Evolutionary conservation across 1,140 invertebrate species (phyloP), one percentile per base, ranked within the genome.

Genomic region (Drosophila pseudoobscura): DNA sequence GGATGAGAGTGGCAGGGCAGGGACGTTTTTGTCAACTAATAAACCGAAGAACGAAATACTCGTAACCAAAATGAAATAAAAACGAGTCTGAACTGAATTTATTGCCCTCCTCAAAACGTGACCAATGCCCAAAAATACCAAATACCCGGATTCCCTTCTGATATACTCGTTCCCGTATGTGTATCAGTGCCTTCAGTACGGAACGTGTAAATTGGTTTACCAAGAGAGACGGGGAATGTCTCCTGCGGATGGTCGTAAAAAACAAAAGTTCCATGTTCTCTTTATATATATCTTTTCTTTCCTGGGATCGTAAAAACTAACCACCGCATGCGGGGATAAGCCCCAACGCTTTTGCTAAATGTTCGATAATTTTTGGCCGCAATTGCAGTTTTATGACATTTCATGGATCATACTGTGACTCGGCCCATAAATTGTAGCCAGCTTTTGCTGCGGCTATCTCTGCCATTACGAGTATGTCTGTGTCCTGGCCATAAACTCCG

Each of bases 381-480:
- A 85, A 85, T 85, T 85, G 80, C 82, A 82, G 66, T 85, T 85
- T 85, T 85, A 85, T 85, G 78, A 75, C 69, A 71, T 82, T 87
- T 75, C 83, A 87, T 85, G 82, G 74, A 75, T 85, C 82, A 85
- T 78, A 80, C 76, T 80, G 64, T 61, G 72, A 35, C 59, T 20
- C 35, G 26, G 26, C 15, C 75, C 80, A 87, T 87, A 85, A 85
- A 85, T 80, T 84, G 80, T 77, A 66, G 71, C 82, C 55, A 84
- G 61, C 59, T 74, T 68, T 56, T 22, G 29, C 59, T 31, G 26
- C 66, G 41, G 58, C 58, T 76, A 69, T 72, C 73, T 75, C 15
- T 43, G 39, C 44, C 29, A 44, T 47, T 20, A 24, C 7, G 29
- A 35, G 26, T 69, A 69, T 69, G 66, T 59, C 11, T 51, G 50